Conservation (phyloP, 2,888 invertebrate species). For the Doris montereyensis region DNA sequence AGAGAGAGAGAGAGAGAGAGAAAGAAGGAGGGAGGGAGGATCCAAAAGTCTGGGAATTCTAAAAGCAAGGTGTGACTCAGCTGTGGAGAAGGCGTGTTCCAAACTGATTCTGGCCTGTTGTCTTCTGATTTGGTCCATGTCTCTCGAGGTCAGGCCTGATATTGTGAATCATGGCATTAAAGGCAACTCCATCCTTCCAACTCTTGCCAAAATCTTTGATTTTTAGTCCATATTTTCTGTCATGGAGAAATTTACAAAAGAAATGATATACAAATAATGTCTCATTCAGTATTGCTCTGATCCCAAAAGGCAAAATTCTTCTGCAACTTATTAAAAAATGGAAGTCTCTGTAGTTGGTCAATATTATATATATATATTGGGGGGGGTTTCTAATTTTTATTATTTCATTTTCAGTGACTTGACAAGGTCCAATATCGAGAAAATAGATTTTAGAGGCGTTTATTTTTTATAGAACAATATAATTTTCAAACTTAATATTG, state of each 20-base stretch:
- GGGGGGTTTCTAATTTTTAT: too few species aligned
- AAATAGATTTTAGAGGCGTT: too few species aligned
- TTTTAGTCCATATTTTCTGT: constrained; percentile 87
- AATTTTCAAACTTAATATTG: too few species aligned
- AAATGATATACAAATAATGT: not conserved
- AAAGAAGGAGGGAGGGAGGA: constrained; percentile 76
- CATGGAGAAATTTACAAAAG: constrained; percentile 43
- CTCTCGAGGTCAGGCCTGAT: constrained; percentile 91
- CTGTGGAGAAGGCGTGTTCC: constrained; percentile 93
- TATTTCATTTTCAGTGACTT: too few species aligned
- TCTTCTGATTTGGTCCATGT: constrained; percentile 85
- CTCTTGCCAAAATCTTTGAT: constrained; percentile 94
- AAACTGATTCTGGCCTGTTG: constrained; percentile 86
- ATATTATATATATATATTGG: too few species aligned
- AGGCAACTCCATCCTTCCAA: constrained; percentile 96
- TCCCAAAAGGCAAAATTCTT: not conserved
- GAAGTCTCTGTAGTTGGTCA: too few species aligned
- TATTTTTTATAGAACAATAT: too few species aligned
- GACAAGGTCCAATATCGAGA: too few species aligned
- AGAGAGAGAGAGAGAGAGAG: not conserved
- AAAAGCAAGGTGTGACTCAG: constrained; percentile 91
- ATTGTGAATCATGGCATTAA: constrained; percentile 94
- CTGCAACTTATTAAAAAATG: too few species aligned
- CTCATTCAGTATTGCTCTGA: not conserved
- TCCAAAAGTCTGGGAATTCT: constrained; percentile 92